These are phyloP conservation scores for Acleris laterana DNA, from an alignment of 2,888 invertebrate genomes.

Conservation along the genomic window DNA sequence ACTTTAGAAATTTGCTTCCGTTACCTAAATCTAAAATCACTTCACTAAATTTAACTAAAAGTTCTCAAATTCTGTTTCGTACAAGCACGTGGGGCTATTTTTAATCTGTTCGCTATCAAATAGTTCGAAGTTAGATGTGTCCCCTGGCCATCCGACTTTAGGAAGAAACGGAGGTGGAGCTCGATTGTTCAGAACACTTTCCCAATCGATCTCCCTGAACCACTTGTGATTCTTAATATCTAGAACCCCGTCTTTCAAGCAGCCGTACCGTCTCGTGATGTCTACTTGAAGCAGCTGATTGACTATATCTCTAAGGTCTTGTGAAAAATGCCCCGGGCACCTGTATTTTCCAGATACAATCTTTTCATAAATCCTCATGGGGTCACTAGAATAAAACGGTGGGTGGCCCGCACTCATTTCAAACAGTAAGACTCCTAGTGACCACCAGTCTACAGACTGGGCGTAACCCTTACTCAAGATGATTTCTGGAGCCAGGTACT, in stretches of 20 bases:
- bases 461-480: constrained; percentile 96
- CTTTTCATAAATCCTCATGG: constrained; percentile 97
- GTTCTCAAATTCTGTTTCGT: constrained; percentile 87
- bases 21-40: constrained; percentile 30
- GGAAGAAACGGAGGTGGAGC: constrained; percentile 87
- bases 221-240: constrained; percentile 97
- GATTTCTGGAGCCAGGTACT: constrained; percentile 97
- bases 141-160: constrained; percentile 83
- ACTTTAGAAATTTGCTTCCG: constrained; percentile 1
- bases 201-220: constrained; percentile 96
- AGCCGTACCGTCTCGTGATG: constrained; percentile 88
- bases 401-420: constrained; percentile 97
- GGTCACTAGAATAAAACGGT: constrained; percentile 96
- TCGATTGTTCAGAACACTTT: constrained; percentile 90
- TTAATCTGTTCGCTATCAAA: constrained; percentile 84
- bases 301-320: constrained; percentile 91
- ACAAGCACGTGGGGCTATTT: constrained; percentile 81
- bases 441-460: constrained; percentile 98
- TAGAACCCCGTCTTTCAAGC: constrained; percentile 92
- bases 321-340: constrained; percentile 92
- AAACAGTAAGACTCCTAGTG: constrained; percentile 92
- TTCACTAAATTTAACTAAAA: constrained; percentile 75
- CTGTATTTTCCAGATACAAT: constrained; percentile 95
- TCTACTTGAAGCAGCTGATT: constrained; percentile 89
- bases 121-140: constrained; percentile 88